Base-by-base conservation (phyloP, 1,140 invertebrate species). In the Cydia amplana region DNA sequence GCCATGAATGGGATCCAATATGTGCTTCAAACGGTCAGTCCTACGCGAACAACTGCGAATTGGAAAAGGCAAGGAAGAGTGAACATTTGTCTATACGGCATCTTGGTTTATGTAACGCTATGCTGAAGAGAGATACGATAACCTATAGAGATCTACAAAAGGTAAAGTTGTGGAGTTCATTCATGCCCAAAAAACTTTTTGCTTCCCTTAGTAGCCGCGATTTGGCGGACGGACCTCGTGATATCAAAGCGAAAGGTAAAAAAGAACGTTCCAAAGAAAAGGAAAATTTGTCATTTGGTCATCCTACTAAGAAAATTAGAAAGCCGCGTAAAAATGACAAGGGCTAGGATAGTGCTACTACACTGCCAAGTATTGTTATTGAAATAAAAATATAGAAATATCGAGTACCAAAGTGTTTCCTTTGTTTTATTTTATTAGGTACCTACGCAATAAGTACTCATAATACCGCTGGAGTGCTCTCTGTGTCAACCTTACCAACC, bases 41-140 rank as follows among this genome's bases (percentile, higher is more conserved):
- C 2, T 70, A 70, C n/a, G 65, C 65, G 0, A 70, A 70, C 32
- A 36, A 70, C 32, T 70, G 65, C 65, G 65, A 70, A 10, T 70
- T 36, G 4, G 14, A 18, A 70, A 70, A 70, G n/a, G 65, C 65
- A 18, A 70, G 32, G 18, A 70, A 40, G 7, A 18, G n/a, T 6
- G 7, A 36, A 18, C 7, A 0, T 10, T 18, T 70, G 16, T 4
- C 1, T 1, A 70, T 70, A 40, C 36, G 65, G 2, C 65, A 70
- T 70, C 65, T 32, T 1, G 65, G 32, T 36, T 36, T 70, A 40
- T 70, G 65, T 36, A 40, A 36, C 4, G 16, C 28, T 5, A 40
- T 70, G 28, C 7, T 70, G 36, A 70, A 70, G 28, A 70, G 28
- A 40, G n/a, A 70, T 5, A 40, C 32, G 16, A 36, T 70, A 18